A percentile compares a stretch with the other conserved stretches of the same genome.
Evolutionary conservation across 2,888 invertebrate species (phyloP).

Genomic region (Cynaeus angustus): DNA sequence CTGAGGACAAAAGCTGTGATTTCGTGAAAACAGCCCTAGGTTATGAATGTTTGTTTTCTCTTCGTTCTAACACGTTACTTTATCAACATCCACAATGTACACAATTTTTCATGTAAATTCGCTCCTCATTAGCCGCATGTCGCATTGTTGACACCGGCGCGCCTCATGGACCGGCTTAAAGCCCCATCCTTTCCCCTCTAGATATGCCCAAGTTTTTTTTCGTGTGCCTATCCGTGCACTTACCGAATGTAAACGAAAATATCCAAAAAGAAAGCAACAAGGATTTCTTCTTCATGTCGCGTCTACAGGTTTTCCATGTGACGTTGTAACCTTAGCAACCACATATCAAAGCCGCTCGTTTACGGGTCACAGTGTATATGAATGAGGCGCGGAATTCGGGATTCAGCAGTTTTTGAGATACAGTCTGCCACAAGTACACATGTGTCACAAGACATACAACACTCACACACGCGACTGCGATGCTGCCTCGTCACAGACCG

Average conservation of each 20-base stretch:
- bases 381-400: conserved; percentile 9
- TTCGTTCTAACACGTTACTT: conserved; percentile 14
- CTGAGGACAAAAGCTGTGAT: background rate
- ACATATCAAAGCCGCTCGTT: conserved; percentile 39
- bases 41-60: conserved; percentile 33
- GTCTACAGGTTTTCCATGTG: conserved; percentile 51
- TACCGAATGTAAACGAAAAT: conserved; percentile 61
- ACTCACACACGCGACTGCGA: conserved; percentile 45
- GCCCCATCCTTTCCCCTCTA: conserved; percentile 15
- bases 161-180: conserved; percentile 21
- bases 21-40: too few relatives aligned
- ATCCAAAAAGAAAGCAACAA: conserved; percentile 59
- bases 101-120: conserved; percentile 23
- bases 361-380: conserved; percentile 21
- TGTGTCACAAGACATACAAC: conserved; percentile 46
- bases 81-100: conserved; percentile 15
- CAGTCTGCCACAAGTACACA: conserved; percentile 44
- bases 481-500: conserved; percentile 36
- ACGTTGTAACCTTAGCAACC: conserved; percentile 49
- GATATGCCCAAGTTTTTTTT: background rate
- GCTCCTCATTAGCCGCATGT: conserved; percentile 15
- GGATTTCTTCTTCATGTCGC: conserved; percentile 53
- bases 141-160: conserved; percentile 28
- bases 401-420: conserved; percentile 4
- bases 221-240: conserved; percentile 45